phyloP scores from a whole-genome alignment of 2,888 invertebrate species.

The Yponomeuta malinellus region DNA sequence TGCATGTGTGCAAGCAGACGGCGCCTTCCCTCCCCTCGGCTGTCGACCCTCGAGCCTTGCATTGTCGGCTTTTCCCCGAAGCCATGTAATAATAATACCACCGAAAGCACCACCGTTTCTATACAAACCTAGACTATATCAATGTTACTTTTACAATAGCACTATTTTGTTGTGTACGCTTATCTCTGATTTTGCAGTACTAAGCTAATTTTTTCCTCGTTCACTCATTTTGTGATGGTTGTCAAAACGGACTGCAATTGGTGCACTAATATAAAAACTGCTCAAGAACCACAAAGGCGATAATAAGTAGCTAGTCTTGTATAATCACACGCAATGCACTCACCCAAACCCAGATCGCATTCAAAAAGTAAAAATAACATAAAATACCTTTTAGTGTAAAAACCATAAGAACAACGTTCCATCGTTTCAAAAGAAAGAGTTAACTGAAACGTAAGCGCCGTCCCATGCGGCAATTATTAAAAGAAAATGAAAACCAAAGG shows the following conservation, averaged over 20 bases:
- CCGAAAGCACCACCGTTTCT: not conserved
- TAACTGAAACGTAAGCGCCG: slow-evolving; percentile 74
- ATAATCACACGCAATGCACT: slow-evolving; percentile 63
- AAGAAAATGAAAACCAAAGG: slow-evolving; percentile 68
- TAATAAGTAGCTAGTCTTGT: slow-evolving; percentile 14
- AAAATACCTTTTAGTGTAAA: slow-evolving; percentile 88
- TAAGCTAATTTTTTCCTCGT: not conserved
- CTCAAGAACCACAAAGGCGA: not conserved
- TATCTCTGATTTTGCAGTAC: not conserved
- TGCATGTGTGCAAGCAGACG: slow-evolving; percentile 66
- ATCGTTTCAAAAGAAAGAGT: slow-evolving; percentile 79
- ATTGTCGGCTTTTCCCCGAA: slow-evolving; percentile 63
- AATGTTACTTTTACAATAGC: not conserved
- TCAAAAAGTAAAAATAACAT: slow-evolving; percentile 70
- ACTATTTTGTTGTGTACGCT: not conserved
- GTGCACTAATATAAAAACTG: slow-evolving; percentile 18
- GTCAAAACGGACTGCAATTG: slow-evolving; percentile 23
- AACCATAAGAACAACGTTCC: slow-evolving; percentile 88
- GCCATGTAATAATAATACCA: slow-evolving; percentile 61
- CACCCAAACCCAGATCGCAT: slow-evolving; percentile 57
- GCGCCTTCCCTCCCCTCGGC: slow-evolving; percentile 64
- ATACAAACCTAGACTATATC: slow-evolving; percentile 6
- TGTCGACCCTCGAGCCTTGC: slow-evolving; percentile 67
- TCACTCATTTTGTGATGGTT: not conserved
- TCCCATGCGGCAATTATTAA: slow-evolving; percentile 70